These are phyloP conservation scores for Asobara japonica DNA, from an alignment of 1,140 invertebrate species.

Conservation along the genomic window DNA sequence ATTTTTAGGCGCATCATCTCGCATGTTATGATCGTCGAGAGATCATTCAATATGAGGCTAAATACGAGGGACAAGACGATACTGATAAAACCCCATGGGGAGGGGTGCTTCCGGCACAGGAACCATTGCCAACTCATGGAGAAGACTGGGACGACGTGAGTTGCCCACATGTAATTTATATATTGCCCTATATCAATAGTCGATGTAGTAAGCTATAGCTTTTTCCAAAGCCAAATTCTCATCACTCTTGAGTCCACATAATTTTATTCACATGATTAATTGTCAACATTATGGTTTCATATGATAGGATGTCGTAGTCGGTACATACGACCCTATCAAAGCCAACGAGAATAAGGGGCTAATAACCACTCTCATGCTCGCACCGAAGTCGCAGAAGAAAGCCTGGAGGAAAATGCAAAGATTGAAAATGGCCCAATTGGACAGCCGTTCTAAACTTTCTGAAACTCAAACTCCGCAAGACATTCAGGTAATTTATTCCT, in stretches of 20 bases:
- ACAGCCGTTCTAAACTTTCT: not conserved
- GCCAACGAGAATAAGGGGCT: not conserved
- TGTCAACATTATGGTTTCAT: not conserved
- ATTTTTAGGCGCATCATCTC: not conserved
- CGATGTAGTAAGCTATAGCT: too few relatives aligned
- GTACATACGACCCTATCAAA: constrained; percentile 13
- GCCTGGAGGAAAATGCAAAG: not conserved
- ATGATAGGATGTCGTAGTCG: not conserved
- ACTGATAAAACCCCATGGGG: not conserved
- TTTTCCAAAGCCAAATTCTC: not conserved
- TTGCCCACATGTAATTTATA: not conserved
- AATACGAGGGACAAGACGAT: not conserved
- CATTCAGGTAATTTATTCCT: not conserved
- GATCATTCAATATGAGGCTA: not conserved
- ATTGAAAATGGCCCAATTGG: not conserved
- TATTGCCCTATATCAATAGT: not conserved
- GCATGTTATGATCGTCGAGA: not conserved
- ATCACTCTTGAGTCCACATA: not conserved
- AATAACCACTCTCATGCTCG: not conserved
- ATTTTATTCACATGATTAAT: not conserved
- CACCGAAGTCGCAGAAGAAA: constrained; percentile 10
- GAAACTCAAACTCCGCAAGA: not conserved
- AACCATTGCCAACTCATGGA: not conserved
- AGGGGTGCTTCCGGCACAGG: too few relatives aligned
- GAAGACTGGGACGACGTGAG: not conserved